Percentiles rank a stretch among this genome's conserved stretches.
Conservation (phyloP, 2,888 invertebrate genomes). For the Drosophila basisetae region DNA sequence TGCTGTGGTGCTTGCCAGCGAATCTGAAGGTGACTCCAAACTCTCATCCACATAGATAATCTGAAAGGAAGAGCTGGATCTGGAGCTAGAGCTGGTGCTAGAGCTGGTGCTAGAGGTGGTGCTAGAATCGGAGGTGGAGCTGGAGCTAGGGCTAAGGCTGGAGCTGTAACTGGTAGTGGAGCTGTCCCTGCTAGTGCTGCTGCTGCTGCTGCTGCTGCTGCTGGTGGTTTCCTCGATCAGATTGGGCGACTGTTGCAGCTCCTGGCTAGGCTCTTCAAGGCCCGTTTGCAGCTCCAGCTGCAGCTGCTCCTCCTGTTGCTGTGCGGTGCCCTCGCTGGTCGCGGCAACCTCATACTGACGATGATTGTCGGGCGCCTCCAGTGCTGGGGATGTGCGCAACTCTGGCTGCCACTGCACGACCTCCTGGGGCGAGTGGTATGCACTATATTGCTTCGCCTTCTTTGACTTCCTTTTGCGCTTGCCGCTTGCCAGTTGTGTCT, state of each 20-base stretch:
- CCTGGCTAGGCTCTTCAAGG: constrained; percentile 6
- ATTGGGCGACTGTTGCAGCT: constrained; percentile 10
- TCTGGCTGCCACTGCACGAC: constrained; percentile 70
- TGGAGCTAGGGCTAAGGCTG: constrained; percentile 12
- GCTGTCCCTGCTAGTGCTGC: constrained; percentile 4
- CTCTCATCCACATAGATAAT: constrained; percentile 78
- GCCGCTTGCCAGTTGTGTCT: constrained; percentile 52
- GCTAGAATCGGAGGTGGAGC: constrained; percentile 19
- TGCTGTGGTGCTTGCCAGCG: constrained; percentile 15
- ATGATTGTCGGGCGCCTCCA: constrained; percentile 65
- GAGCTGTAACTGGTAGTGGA: not conserved
- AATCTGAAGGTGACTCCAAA: constrained; percentile 61
- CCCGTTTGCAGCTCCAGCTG: constrained; percentile 5
- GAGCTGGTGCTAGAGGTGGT: not conserved
- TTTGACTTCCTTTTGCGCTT: constrained; percentile 53
- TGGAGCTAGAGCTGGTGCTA: constrained; percentile 12
- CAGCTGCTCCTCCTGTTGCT: constrained; percentile 10
- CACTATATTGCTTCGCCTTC: constrained; percentile 68
- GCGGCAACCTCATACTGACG: constrained; percentile 32
- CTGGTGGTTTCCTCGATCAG: constrained; percentile 1
- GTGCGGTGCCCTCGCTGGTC: not conserved
- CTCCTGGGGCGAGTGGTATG: constrained; percentile 73
- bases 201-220: not conserved
- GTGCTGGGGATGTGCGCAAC: constrained; percentile 24
- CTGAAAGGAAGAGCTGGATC: constrained; percentile 51